Conservation (phyloP, 1,140 invertebrate genomes). For the Phthorimaea operculella region DNA sequence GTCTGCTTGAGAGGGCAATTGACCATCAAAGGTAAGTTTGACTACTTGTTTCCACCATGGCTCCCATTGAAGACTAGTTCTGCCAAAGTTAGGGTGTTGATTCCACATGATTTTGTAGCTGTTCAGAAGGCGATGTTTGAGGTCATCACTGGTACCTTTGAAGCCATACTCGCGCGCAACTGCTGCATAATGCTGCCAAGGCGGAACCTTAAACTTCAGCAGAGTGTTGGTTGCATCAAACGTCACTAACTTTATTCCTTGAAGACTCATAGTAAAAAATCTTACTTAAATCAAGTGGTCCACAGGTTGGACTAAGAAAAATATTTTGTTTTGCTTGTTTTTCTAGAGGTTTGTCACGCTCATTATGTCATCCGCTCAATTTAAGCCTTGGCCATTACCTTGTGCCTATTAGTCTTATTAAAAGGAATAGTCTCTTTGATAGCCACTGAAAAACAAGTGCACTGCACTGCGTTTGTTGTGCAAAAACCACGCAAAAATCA, state of each 20-base stretch:
- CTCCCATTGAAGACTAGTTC: constrained; percentile 74
- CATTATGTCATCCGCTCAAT: too few species aligned
- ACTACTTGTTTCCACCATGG: constrained; percentile 85
- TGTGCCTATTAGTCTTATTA: too few species aligned
- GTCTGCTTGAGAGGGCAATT: constrained; percentile 26
- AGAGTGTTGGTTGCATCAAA: constrained; percentile 91
- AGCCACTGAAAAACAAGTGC: too few species aligned
- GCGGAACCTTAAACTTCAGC: constrained; percentile 74
- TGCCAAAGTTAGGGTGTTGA: constrained; percentile 85
- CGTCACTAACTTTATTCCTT: constrained; percentile 73
- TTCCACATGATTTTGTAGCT: constrained; percentile 72
- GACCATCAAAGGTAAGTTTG: constrained; percentile 71
- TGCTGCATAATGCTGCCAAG: constrained; percentile 80
- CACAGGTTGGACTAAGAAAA: constrained; percentile 18
- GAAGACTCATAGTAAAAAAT: constrained; percentile 24
- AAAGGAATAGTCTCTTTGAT: too few species aligned
- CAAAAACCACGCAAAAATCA: too few species aligned
- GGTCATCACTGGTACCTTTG: constrained; percentile 66
- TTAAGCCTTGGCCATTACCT: too few species aligned
- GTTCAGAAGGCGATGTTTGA: constrained; percentile 73
- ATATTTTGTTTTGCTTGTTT: background rate
- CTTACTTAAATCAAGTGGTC: too few species aligned
- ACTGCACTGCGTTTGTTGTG: too few species aligned
- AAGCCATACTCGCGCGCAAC: constrained; percentile 77
- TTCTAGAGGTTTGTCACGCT: background rate